Evolutionary conservation across 2,797 vertebrate species (phyloP), one percentile per base, ranked within the genome.

Genomic region (Margarornis squamiger): DNA sequence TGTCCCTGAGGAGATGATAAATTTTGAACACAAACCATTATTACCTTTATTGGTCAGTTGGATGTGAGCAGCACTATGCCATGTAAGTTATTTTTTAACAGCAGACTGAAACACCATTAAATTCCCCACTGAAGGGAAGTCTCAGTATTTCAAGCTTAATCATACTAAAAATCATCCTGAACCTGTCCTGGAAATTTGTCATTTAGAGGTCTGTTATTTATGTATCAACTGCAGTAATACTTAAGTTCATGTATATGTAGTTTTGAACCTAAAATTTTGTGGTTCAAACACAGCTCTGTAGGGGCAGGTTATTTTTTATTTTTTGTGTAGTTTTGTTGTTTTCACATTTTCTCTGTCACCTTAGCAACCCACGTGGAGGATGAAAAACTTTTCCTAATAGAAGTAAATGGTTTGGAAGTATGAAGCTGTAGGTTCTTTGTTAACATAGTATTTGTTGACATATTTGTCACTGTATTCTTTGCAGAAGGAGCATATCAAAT

Each of bases 401-500:
- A 71, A 86, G 34, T 58, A 88, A 77, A 51, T 83, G 12, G 29
- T 96, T 70, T 82, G 49, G 14, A 89, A 84, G 41, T 75, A 86
- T 36, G 55, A 75, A 61, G 18, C 7, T 61, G 14, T 66, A 46
- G 6, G 10, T 20, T 55, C 36, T 66, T 65, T 38, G 22, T 57
- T 55, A 87, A 73, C 15, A 9, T 51, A 17, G 22, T 83, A 5
- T 58, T 62, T 68, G 10, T 15, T 85, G 29, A 32, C 6, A 2
- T 54, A 66, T 36, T 86, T 85, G 39, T 94, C n/a, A 73, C 55
- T 13, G 45, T 94, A 74, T 94, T 76, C 49, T 95, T 91, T 81
- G 80, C 74, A 86, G 86, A 80, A 96, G 82, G 58, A 92, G 8
- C 36, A 54, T 52, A 39, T 88, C 63, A 80, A 87, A 92, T 91